phyloP scores from a whole-genome alignment of 2,888 invertebrate species.

The Lordiphosa fenestrarum region DNA sequence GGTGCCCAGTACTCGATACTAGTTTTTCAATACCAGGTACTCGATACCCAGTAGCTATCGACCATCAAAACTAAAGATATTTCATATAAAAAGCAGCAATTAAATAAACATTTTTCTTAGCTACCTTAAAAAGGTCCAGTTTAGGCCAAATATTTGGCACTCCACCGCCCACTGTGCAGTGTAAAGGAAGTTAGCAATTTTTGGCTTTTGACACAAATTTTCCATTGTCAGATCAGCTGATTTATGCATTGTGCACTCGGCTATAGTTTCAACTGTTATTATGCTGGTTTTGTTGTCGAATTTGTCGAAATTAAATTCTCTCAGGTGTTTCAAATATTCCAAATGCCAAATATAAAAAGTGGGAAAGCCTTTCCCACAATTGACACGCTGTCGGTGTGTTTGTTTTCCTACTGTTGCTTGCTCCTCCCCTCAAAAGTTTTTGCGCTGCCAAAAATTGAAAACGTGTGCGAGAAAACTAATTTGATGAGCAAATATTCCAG shows the following conservation, averaged over 20 bases:
- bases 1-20: no score
- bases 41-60: no score
- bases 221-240: conserved; percentile 17
- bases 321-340: conserved; percentile 22
- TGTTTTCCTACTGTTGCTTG: neutral
- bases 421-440: conserved; percentile 23
- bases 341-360: conserved; percentile 9
- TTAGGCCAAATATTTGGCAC: no score
- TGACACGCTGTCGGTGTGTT: conserved; percentile 27
- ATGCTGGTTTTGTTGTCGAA: conserved; percentile 11
- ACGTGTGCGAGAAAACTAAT: conserved; percentile 66
- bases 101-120: no score
- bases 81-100: no score
- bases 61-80: no score
- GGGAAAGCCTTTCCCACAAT: conserved; percentile 31
- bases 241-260: conserved; percentile 31
- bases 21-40: no score
- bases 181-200: conserved; percentile 40
- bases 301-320: conserved; percentile 32
- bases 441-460: conserved; percentile 56
- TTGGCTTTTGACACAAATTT: conserved; percentile 3
- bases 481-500: conserved; percentile 56
- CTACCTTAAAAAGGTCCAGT: no score
- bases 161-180: no score
- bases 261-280: conserved; percentile 30